phyloP scores from a whole-genome alignment of 2,113 vertebrate species.

The Aramus guarauna region DNA sequence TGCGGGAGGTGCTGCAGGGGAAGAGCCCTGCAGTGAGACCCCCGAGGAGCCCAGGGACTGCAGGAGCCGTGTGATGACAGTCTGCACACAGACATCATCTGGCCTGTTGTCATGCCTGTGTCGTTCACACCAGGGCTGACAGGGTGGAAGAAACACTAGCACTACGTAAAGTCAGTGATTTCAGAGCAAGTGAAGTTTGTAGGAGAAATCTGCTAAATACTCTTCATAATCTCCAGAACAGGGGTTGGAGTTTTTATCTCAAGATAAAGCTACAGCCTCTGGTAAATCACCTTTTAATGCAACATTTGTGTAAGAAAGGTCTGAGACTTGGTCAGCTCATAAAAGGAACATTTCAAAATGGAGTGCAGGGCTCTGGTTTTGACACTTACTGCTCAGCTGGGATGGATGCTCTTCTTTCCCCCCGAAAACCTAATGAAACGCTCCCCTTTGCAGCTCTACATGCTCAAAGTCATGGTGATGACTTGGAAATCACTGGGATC shows the following conservation, averaged over 20 bases:
- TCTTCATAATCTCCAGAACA: not conserved
- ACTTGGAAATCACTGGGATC: not conserved
- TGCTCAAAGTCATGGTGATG: not conserved
- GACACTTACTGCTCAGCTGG: not conserved
- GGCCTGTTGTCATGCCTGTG: rapidly evolving
- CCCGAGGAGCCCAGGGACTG: not conserved
- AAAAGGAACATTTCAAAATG: not conserved
- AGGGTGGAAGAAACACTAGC: not conserved
- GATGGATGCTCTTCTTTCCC: not conserved
- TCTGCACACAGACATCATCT: rapidly evolving
- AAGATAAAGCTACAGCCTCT: not conserved
- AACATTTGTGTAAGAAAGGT: not conserved
- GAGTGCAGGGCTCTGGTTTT: not conserved
- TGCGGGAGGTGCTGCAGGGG: too few species aligned
- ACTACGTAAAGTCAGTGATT: not conserved
- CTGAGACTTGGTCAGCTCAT: not conserved
- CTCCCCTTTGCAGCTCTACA: not conserved
- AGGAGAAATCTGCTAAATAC: not conserved
- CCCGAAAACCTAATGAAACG: rapidly evolving
- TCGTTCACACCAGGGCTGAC: not conserved
- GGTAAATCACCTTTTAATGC: not conserved
- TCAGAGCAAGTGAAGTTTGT: not conserved
- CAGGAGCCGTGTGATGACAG: rapidly evolving
- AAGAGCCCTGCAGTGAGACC: too few species aligned
- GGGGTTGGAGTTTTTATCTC: not conserved